A percentile compares a stretch with the other conserved stretches of the same genome.
These are phyloP conservation scores for Etheostoma spectabile DNA, from an alignment of 2,113 vertebrate species.

Conservation along the genomic window DNA sequence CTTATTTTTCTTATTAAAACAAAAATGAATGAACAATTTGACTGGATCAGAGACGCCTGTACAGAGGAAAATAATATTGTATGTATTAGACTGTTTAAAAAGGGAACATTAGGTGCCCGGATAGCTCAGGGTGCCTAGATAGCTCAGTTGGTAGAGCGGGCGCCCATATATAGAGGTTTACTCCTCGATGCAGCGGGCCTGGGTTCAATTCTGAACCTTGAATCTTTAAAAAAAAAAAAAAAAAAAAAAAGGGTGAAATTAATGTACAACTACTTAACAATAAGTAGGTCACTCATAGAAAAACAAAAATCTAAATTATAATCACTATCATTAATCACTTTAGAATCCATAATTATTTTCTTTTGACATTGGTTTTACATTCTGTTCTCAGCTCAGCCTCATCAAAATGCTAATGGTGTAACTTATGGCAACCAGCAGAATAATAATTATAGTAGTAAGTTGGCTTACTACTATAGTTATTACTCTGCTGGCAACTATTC, in stretches of 20 bases:
- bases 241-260: conserved; percentile 10
- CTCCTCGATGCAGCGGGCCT: too few species aligned
- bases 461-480: background rate
- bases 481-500: background rate
- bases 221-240: too few species aligned
- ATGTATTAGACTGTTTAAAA: too few species aligned
- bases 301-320: background rate
- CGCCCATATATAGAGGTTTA: too few species aligned
- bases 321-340: conserved; percentile 6
- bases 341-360: background rate
- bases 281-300: background rate
- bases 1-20: conserved; percentile 2
- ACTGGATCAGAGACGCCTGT: conserved; percentile 9
- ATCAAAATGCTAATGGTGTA: conserved; percentile 5
- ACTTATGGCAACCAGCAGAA: background rate
- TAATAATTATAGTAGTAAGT: too few species aligned
- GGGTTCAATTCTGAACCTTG: too few species aligned
- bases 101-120: too few species aligned
- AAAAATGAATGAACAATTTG: conserved; percentile 9
- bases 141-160: too few species aligned
- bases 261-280: background rate
- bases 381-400: background rate
- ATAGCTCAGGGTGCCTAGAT: too few species aligned
- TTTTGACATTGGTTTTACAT: conserved; percentile 12
- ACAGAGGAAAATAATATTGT: background rate